A percentile compares a stretch with the other conserved stretches of the same genome.
These are phyloP conservation scores for Aptenodytes forsteri DNA, from an alignment of 2,113 vertebrate genomes.

Conservation along the genomic window DNA sequence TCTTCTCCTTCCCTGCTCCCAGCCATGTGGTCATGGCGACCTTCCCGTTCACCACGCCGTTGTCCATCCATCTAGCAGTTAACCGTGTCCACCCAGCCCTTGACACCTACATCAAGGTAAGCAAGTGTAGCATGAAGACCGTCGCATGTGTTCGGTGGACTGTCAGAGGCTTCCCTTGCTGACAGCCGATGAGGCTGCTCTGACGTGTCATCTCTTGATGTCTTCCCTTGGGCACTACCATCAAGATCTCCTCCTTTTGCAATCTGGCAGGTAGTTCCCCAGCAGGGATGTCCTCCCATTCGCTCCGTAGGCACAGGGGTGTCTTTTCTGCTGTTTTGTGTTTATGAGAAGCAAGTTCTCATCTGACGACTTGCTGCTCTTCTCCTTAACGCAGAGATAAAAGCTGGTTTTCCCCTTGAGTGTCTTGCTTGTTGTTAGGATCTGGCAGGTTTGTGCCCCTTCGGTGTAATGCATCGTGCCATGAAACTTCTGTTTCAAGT, in stretches of 20 bases:
- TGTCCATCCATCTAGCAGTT: conserved; percentile 83
- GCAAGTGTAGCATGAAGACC: neutral
- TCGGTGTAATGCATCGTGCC: neutral
- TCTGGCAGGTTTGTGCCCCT: conserved; percentile 5
- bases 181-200: neutral
- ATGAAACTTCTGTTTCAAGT: conserved; percentile 9
- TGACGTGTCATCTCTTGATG: neutral
- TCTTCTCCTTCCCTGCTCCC: conserved; percentile 89
- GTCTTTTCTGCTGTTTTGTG: neutral
- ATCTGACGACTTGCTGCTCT: neutral
- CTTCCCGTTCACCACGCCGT: conserved; percentile 81
- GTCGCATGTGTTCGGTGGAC: fast-evolving
- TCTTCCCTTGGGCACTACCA: conserved; percentile 6
- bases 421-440: neutral
- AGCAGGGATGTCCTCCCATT: neutral
- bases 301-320: fast-evolving
- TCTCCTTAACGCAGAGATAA: neutral
- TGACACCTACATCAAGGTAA: conserved; percentile 88
- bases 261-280: conserved; percentile 20
- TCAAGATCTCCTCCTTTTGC: conserved; percentile 19
- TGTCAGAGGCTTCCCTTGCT: neutral
- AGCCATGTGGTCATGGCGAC: conserved; percentile 87
- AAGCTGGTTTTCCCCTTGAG: neutral
- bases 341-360: neutral
- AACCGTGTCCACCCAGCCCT: conserved; percentile 86